Conservation (phyloP, 2,888 invertebrate species). For the Aphodius sticticus region DNA sequence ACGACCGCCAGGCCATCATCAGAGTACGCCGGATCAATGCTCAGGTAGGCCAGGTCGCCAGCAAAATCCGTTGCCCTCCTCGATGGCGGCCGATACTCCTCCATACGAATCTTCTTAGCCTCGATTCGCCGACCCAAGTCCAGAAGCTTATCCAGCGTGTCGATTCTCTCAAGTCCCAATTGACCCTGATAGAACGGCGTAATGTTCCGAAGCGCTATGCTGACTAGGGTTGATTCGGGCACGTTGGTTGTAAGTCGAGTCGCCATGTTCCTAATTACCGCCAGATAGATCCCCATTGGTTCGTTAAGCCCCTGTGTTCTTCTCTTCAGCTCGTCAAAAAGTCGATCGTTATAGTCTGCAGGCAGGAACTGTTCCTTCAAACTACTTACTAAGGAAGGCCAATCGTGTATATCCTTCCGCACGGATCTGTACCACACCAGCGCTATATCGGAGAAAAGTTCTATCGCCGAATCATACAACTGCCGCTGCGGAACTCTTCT, state of each 20-base stretch:
- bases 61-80: constrained; percentile 25
- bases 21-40: too few species aligned
- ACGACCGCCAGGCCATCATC: too few species aligned
- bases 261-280: neutral
- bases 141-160: constrained; percentile 27
- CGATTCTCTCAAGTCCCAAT: constrained; percentile 13
- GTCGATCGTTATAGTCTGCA: constrained; percentile 42
- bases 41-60: constrained; percentile 34
- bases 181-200: constrained; percentile 27
- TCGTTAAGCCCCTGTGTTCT: constrained; percentile 46
- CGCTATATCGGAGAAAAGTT: constrained; percentile 20
- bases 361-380: constrained; percentile 39
- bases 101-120: constrained; percentile 19
- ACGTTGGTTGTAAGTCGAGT: neutral
- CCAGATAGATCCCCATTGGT: constrained; percentile 35
- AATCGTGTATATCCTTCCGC: constrained; percentile 26
- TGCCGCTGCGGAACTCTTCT: neutral
- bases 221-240: constrained; percentile 24
- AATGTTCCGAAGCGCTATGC: constrained; percentile 19
- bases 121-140: constrained; percentile 27
- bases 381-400: constrained; percentile 29
- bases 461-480: constrained; percentile 9
- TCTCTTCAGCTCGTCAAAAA: constrained; percentile 44
- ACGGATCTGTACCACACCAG: constrained; percentile 38
- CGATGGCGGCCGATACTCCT: constrained; percentile 25